Conservation (phyloP, 2,113 vertebrate genomes). For the Accipiter cooperii region DNA sequence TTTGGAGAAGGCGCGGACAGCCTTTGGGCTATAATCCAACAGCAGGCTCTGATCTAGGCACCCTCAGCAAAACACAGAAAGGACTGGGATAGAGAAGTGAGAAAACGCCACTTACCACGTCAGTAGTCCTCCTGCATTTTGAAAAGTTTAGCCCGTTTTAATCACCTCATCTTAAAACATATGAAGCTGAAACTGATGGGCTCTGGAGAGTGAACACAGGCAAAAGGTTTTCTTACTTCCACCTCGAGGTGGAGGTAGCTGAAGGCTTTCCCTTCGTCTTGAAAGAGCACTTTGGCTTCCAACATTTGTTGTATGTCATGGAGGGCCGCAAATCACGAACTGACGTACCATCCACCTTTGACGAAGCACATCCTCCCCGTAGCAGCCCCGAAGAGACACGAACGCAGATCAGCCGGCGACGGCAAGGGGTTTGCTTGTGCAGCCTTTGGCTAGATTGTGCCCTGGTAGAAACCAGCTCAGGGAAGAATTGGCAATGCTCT, state of each 20-base stretch:
- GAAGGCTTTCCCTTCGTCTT: background rate
- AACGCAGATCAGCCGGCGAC: background rate
- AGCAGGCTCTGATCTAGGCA: background rate
- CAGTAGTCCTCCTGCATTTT: background rate
- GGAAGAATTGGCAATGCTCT: background rate
- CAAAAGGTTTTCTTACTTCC: background rate
- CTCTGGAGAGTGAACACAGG: background rate
- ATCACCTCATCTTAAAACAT: background rate
- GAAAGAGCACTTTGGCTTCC: background rate
- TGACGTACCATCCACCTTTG: background rate
- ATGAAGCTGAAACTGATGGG: background rate
- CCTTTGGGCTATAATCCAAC: background rate
- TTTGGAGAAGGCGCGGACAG: background rate
- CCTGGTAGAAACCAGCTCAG: background rate
- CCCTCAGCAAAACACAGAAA: background rate
- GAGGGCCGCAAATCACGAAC: background rate
- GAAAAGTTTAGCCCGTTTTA: background rate
- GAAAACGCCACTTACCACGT: background rate
- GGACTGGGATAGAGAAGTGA: background rate
- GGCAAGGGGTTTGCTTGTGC: background rate
- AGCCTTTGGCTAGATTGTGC: background rate
- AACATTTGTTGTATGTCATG: background rate
- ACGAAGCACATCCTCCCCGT: background rate
- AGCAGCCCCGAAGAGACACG: background rate
- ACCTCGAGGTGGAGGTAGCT: background rate